Conservation (phyloP, 2,113 vertebrate genomes). For the Carettochelys insculpta region DNA sequence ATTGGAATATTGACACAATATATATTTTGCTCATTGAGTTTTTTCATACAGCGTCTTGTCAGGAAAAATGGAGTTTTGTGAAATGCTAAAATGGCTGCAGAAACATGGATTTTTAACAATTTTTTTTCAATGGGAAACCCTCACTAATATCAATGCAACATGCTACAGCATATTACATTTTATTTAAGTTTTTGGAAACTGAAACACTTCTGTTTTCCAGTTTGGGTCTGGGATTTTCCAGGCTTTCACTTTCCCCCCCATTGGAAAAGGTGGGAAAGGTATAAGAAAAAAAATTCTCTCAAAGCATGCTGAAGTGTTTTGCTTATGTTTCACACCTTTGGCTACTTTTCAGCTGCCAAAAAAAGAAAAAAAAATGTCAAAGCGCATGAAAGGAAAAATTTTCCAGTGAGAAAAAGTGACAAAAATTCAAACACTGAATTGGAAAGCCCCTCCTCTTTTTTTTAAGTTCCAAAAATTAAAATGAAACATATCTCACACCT, state of each 20-base stretch:
- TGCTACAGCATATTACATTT: not conserved
- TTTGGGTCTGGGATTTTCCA: not conserved
- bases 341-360: not conserved
- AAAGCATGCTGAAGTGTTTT: not conserved
- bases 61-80: not conserved
- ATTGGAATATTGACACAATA: not conserved
- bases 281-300: not conserved
- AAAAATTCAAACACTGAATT: not conserved
- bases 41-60: not conserved
- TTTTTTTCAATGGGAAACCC: not conserved
- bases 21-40: not conserved
- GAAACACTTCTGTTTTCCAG: not conserved
- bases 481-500: conserved; percentile 16
- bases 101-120: not conserved
- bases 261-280: not conserved
- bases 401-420: not conserved
- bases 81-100: not conserved
- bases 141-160: not conserved
- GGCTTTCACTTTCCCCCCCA: not conserved
- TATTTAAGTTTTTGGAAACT: not conserved
- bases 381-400: not conserved
- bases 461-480: conserved; percentile 23
- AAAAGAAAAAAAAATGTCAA: not conserved
- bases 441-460: not conserved
- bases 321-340: not conserved